Base-by-base conservation (phyloP, 2,888 invertebrate genomes). In the Apamea sordens region DNA sequence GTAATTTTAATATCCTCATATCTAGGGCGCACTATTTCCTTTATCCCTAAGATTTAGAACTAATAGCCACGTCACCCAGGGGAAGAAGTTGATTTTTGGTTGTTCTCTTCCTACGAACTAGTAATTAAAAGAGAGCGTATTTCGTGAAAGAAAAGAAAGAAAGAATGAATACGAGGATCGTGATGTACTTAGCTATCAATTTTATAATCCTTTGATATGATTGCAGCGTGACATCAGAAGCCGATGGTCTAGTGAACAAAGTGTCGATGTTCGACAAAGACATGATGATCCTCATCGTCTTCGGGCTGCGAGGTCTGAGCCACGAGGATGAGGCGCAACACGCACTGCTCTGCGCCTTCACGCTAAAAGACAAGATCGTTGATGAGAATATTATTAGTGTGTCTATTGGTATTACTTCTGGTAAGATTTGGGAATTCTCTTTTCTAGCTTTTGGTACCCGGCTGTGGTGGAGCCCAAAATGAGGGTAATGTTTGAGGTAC, bases 231-330 rank as follows among this genome's bases (percentile, higher is more conserved):
- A 97, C 97, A 0, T 93, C 93, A 50, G 93, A 94, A 24, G 95
- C 97, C 83, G 97, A 97, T 73, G 98, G 98, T 0, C 97, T 97
- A 75, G 97, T 98, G 1, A 98, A 98, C 90, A 98, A 98, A 91
- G 97, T 98, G 7, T 98, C 97, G 0, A 96, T 98, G 90, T 98
- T 98, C 90, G 98, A 98, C 91, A 98, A 98, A 94, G 98, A 98
- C 87, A 96, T 98, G 89, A 98, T 98, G 96, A 98, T 98, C 90
- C 95, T 98, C 13, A 97, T 98, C 0, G 97, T 98, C 47, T 98
- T 98, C 91, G 98, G 98, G 0, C 93, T 98, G n/a, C 97, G 98
- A 71, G 98, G 98, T 0, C 97, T 97, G 78, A 98, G 98, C 90
- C 97, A 98, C 85, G 98, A 98, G 87, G 95, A 97, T 75, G 98